Evolutionary conservation across 2,888 invertebrate species (phyloP).

Genomic region (Acanthosoma haemorrhoidale): DNA sequence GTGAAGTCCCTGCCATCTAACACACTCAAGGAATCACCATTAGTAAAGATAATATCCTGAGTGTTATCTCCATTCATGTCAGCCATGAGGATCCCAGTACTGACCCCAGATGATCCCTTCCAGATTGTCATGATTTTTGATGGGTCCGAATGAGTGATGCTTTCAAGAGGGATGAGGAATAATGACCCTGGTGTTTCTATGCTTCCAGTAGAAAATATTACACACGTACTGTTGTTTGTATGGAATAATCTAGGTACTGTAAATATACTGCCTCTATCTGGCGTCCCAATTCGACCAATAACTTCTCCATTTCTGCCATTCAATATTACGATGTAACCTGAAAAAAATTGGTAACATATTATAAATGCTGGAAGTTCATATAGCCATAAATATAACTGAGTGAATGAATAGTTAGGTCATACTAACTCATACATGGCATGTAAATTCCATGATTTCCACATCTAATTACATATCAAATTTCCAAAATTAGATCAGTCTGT

Average conservation of each 20-base stretch:
- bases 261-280: conserved; percentile 62
- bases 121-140: conserved; percentile 25
- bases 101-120: conserved; percentile 23
- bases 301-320: conserved; percentile 64
- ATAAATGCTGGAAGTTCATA: no score
- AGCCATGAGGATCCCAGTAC: conserved; percentile 57
- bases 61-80: conserved; percentile 67
- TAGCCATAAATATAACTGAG: no score
- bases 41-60: conserved; percentile 66
- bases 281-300: conserved; percentile 57
- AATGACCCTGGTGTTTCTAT: conserved; percentile 66
- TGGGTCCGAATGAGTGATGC: conserved; percentile 25
- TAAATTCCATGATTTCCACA: no score
- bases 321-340: conserved; percentile 61
- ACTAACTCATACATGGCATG: no score
- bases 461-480: no score
- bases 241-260: conserved; percentile 64
- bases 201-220: conserved; percentile 69
- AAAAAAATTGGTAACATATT: no score
- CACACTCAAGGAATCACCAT: conserved; percentile 66
- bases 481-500: no score
- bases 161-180: conserved; percentile 56
- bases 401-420: no score
- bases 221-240: conserved; percentile 56
- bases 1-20: conserved; percentile 63